Percentiles rank a stretch among this genome's conserved stretches.
Conservation (phyloP, 2,797 vertebrate genomes). For the Lutjanus campechanus region DNA sequence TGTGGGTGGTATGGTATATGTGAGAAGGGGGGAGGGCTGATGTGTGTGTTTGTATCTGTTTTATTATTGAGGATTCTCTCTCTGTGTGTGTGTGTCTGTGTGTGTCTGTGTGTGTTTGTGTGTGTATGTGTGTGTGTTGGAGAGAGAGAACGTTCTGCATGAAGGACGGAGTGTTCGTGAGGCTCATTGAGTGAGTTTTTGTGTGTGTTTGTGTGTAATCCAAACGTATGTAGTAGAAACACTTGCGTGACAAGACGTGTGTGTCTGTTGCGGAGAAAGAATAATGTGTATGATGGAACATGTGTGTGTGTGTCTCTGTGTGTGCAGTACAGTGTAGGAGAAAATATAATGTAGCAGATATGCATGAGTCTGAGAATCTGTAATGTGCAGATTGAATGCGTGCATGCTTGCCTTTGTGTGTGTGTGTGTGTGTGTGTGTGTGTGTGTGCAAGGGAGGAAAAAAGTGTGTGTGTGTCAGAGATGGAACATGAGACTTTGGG, state of each 20-base stretch:
- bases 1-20: constrained; percentile 83
- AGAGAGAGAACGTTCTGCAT: constrained; percentile 59
- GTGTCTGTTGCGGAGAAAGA: constrained; percentile 64
- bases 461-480: constrained; percentile 57
- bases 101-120: constrained; percentile 52
- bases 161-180: constrained; percentile 67
- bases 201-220: constrained; percentile 67
- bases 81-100: constrained; percentile 52
- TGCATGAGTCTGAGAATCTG: constrained; percentile 62
- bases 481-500: constrained; percentile 84
- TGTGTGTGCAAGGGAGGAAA: too few species aligned
- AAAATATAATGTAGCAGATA: constrained; percentile 60
- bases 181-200: constrained; percentile 70
- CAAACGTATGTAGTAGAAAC: constrained; percentile 64
- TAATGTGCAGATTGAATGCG: constrained; percentile 67
- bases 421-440: too few species aligned
- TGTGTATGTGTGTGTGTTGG: constrained; percentile 44
- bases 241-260: constrained; percentile 65
- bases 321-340: constrained; percentile 20
- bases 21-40: constrained; percentile 51
- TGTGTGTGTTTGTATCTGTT: constrained; percentile 76
- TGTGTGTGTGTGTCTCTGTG: constrained; percentile 39
- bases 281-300: constrained; percentile 62
- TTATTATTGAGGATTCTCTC: constrained; percentile 73
- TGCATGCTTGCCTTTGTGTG: constrained; percentile 37